Base-by-base conservation (phyloP, 2,888 invertebrate species). In the Octonoba sinensis region DNA sequence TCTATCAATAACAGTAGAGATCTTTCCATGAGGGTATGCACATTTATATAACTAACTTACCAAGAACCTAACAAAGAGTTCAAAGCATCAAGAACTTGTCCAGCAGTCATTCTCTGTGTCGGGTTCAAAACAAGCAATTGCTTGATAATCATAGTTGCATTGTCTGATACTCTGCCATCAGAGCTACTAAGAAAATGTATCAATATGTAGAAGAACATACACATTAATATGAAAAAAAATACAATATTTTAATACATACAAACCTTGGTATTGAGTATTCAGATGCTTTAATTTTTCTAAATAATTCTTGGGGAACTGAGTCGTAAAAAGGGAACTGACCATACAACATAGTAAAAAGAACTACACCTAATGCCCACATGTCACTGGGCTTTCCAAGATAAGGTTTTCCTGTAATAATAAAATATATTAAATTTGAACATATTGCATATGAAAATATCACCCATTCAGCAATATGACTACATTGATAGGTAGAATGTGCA, bases 291-390 rank as follows among this genome's bases (percentile, higher is more conserved):
- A 94, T 94, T 87, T 93, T 92, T 84, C 91, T 91, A 86, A 94
- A 94, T 36, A 94, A 90, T 87, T 93, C 93, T 3, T 93, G 91
- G 0, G 93, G 92, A 82, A 91, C 92, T 66, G 92, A 92, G 86
- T 94, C 93, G 86, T 93, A 94, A 90, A 94, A 94, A 0, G 94
- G 94, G 87, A 94, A 94, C 89, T 93, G 93, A 0, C 94, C 94
- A 87, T 93, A 94, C 15, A 94, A 89, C 93, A 94, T 93, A 0
- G 94, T 94, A 87, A 92, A 94, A 0, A 94, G 88, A 0, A 94
- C 93, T 20, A 94, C 93, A 0, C 94, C 94, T 2, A 94, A 87
- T 0, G 94, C 93, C 94, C 94, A 94, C 93, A 94, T 93, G 87
- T 94, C 94, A 0, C 93, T 93, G 0, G 94, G 94, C 87, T 94